Conservation (phyloP, 1,140 invertebrate species). For the Brachionus paranguensis region DNA sequence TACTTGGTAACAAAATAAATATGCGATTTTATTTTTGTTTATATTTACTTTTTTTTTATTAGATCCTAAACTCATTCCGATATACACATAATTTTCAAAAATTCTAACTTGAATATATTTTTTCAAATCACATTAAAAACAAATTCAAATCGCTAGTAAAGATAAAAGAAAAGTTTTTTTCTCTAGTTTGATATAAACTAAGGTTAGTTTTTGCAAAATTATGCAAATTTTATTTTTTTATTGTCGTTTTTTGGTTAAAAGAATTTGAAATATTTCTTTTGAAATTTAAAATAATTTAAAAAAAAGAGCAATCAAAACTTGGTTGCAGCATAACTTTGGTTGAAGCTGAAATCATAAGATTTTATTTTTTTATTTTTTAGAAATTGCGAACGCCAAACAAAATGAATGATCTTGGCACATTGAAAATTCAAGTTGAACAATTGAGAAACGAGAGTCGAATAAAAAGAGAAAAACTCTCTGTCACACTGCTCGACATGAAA, state of each 20-base stretch:
- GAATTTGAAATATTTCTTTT: constrained; percentile 26
- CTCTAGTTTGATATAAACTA: background rate
- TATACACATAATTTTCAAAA: background rate
- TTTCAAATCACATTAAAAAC: background rate
- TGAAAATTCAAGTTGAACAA: constrained; percentile 34
- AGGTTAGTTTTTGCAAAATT: background rate
- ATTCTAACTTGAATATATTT: background rate
- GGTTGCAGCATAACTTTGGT: too few relatives aligned
- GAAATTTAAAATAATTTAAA: background rate
- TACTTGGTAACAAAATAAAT: background rate
- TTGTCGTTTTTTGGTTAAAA: background rate
- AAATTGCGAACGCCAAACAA: background rate
- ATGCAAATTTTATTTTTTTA: constrained; percentile 23
- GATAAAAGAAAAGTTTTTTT: background rate
- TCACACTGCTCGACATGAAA: constrained; percentile 17
- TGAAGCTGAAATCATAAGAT: background rate
- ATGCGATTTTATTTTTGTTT: background rate
- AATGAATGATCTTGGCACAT: constrained; percentile 9
- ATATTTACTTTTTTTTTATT: background rate
- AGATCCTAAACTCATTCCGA: background rate
- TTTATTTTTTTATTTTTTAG: background rate
- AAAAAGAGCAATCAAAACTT: too few relatives aligned
- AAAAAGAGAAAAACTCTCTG: constrained; percentile 29
- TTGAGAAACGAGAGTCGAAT: constrained; percentile 1
- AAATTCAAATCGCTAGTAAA: background rate